Evolutionary conservation across 1,140 invertebrate species (phyloP), one percentile per base, ranked within the genome.

Genomic region (Pseudobourletiella spinata): DNA sequence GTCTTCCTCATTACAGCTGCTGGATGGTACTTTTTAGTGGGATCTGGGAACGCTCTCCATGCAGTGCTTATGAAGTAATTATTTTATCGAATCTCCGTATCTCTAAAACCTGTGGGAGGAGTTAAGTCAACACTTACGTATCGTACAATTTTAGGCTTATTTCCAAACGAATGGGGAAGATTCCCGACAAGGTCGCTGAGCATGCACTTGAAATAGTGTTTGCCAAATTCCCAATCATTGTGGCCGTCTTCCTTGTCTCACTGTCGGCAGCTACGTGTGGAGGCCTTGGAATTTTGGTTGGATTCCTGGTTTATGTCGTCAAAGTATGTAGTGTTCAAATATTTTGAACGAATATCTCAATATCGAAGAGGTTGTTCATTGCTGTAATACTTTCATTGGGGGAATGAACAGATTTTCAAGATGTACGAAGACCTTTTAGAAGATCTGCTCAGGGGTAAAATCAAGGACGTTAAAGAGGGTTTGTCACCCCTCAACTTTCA

Each of bases 371-470:
- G n/a, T n/a, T n/a, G n/a, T n/a, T n/a, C n/a, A n/a, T n/a, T n/a
- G n/a, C n/a, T n/a, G n/a, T n/a, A n/a, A n/a, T n/a, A n/a, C n/a
- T n/a, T n/a, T n/a, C n/a, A n/a, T n/a, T n/a, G n/a, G n/a, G n/a
- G n/a, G n/a, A n/a, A n/a, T n/a, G n/a, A n/a, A 1, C 32, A 69
- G 61, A 20, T 69, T 11, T 69, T 69, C 43, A 69, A 69, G 46
- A 63, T 63, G 30, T 69, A 69, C 20, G 64, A 69, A 43, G 67
- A 69, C 16, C 29, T 63, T 18, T 28, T 69, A n/a, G 61, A 66
- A 25, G 64, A 69, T 29, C 39, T 69, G 20, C 14, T 59, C 3
- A 51, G 58, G 16, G 59, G 61, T 25, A 58, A 59, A 56, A 64
- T 63, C 29, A 2, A 39, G 8, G 51, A 32, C 29, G 32, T 69